These are phyloP conservation scores for Perca flavescens DNA, from an alignment of 2,113 vertebrate species.

Conservation along the genomic window DNA sequence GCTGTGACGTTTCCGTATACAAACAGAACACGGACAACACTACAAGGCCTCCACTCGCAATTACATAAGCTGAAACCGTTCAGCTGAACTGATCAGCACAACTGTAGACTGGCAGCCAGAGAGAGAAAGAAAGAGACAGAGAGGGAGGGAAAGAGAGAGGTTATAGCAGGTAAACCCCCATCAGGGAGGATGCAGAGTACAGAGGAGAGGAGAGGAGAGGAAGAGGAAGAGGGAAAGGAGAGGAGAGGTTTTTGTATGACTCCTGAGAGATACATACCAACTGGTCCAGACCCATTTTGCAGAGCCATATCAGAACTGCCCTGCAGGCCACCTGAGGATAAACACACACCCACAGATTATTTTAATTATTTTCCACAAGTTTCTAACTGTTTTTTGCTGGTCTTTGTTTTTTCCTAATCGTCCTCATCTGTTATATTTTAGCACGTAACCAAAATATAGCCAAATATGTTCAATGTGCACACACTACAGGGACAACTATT, in stretches of 20 bases:
- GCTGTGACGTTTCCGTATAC: too few relatives aligned
- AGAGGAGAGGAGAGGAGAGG: too few relatives aligned
- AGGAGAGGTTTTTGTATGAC: neutral
- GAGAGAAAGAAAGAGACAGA: neutral
- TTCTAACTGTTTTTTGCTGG: neutral
- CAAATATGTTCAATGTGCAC: neutral
- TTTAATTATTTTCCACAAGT: too few relatives aligned
- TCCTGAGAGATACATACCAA: conserved; percentile 83
- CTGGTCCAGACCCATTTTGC: conserved; percentile 90
- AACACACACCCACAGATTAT: conserved; percentile 6
- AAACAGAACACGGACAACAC: too few relatives aligned
- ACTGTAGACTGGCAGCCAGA: neutral
- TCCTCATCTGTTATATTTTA: neutral
- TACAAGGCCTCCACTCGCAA: neutral
- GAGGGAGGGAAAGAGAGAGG: neutral
- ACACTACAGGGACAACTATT: neutral
- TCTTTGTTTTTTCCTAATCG: neutral
- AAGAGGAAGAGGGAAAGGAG: neutral
- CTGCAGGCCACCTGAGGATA: conserved; percentile 87
- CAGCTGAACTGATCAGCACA: neutral
- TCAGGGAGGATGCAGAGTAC: neutral
- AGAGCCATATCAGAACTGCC: conserved; percentile 86
- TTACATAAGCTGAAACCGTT: neutral
- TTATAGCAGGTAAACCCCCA: neutral
- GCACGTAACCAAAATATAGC: neutral